Evolutionary conservation across 2,113 vertebrate species (phyloP).

Genomic region (Theristicus caerulescens): DNA sequence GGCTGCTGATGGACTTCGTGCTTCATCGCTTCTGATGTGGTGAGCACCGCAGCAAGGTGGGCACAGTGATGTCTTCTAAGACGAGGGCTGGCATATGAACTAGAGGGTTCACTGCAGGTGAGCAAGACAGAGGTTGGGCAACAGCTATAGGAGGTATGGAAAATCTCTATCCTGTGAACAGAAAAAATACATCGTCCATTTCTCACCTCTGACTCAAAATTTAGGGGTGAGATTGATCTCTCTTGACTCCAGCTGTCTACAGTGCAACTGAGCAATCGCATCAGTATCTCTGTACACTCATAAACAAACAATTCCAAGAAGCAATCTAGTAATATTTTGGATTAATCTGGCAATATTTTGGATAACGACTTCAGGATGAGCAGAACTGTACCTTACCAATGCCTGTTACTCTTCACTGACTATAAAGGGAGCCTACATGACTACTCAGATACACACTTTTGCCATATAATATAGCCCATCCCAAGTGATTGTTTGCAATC

Average conservation of each 20-base stretch:
- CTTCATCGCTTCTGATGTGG: background rate
- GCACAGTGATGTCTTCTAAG: background rate
- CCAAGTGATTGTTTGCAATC: background rate
- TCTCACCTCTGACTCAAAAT: background rate
- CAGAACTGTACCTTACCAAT: background rate
- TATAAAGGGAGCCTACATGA: background rate
- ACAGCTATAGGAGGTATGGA: background rate
- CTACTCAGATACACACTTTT: background rate
- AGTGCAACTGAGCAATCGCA: background rate
- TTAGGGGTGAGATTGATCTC: background rate
- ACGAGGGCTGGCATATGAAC: background rate
- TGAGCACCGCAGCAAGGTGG: background rate
- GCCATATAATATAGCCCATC: background rate
- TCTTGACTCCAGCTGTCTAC: background rate
- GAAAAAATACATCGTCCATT: background rate
- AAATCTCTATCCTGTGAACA: background rate
- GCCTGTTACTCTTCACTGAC: background rate
- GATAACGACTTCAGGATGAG: background rate
- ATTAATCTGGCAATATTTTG: background rate
- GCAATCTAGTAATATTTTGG: background rate
- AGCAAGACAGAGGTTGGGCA: background rate
- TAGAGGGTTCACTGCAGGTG: background rate
- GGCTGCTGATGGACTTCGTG: background rate
- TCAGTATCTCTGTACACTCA: background rate
- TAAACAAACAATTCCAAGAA: background rate